Conservation (phyloP, 1,140 invertebrate species). For the Sinella curviseta region DNA sequence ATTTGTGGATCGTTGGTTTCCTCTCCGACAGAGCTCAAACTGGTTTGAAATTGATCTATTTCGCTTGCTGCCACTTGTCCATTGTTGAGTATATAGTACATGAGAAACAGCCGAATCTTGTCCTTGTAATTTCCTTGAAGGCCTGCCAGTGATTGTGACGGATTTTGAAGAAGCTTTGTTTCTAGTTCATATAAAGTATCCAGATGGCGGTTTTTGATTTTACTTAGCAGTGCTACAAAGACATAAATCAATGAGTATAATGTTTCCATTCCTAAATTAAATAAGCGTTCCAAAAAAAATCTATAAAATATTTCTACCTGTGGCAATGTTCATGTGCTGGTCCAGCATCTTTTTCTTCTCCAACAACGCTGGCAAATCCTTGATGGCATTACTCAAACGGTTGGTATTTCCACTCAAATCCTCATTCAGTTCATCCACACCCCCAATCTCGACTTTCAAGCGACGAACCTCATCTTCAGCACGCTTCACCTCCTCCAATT, state of each 20-base stretch:
- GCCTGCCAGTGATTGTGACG: slow-evolving; percentile 46
- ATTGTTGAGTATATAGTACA: slow-evolving; percentile 74
- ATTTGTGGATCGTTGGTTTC: neutral
- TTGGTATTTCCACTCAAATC: slow-evolving; percentile 89
- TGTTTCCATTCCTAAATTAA: slow-evolving; percentile 18
- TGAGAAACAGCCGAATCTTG: slow-evolving; percentile 92
- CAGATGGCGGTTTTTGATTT: slow-evolving; percentile 85
- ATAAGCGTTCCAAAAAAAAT: slow-evolving; percentile 1
- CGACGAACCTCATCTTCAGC: slow-evolving; percentile 96
- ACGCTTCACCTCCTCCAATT: slow-evolving; percentile 88
- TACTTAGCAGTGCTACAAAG: slow-evolving; percentile 74
- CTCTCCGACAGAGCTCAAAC: neutral
- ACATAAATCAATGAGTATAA: slow-evolving; percentile 25
- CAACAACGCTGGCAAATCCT: slow-evolving; percentile 90
- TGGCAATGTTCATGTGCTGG: slow-evolving; percentile 97
- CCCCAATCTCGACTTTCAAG: slow-evolving; percentile 82
- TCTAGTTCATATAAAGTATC: slow-evolving; percentile 97
- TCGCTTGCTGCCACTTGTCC: slow-evolving; percentile 13
- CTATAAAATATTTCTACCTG: slow-evolving; percentile 61
- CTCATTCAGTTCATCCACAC: slow-evolving; percentile 54
- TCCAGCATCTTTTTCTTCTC: slow-evolving; percentile 97
- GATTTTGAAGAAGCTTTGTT: slow-evolving; percentile 75
- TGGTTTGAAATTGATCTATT: slow-evolving; percentile 13
- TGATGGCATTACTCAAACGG: slow-evolving; percentile 88
- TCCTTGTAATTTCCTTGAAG: slow-evolving; percentile 86